Percentiles rank a stretch among this genome's conserved stretches.
These are phyloP conservation scores for Lamellibrachia luymesi DNA, from an alignment of 1,140 invertebrate species.

Conservation along the genomic window DNA sequence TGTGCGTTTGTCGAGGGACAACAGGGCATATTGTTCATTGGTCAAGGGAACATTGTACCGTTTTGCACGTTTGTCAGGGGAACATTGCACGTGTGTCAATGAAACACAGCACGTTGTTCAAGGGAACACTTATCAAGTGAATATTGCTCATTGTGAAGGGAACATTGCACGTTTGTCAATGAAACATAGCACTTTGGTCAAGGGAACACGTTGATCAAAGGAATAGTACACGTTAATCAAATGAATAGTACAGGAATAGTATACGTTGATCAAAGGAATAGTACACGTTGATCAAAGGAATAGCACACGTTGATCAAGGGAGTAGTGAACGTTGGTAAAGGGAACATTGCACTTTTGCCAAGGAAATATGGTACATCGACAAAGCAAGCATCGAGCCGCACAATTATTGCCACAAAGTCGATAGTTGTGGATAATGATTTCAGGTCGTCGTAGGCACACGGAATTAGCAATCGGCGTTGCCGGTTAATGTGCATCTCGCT, in stretches of 20 bases:
- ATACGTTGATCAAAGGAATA: neutral
- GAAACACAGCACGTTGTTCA: no score
- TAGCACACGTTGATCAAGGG: no score
- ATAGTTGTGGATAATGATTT: neutral
- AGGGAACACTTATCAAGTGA: no score
- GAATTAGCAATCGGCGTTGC: neutral
- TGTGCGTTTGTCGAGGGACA: neutral
- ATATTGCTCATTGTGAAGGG: no score
- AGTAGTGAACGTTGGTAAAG: neutral
- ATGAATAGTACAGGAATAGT: neutral
- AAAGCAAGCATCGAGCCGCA: neutral
- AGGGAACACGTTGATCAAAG: no score
- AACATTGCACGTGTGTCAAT: neutral
- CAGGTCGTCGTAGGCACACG: neutral
- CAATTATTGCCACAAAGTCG: neutral
- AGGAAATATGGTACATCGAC: neutral
- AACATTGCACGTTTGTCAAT: no score
- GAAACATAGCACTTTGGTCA: no score
- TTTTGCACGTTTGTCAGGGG: neutral
- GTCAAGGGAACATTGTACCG: no score
- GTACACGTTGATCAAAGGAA: neutral
- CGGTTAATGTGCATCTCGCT: neutral
- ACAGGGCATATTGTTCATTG: neutral
- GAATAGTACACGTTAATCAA: neutral
- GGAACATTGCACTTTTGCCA: neutral